Base-by-base conservation (phyloP, 2,797 vertebrate species). In the Microctenopoma stevenorrisi region DNA sequence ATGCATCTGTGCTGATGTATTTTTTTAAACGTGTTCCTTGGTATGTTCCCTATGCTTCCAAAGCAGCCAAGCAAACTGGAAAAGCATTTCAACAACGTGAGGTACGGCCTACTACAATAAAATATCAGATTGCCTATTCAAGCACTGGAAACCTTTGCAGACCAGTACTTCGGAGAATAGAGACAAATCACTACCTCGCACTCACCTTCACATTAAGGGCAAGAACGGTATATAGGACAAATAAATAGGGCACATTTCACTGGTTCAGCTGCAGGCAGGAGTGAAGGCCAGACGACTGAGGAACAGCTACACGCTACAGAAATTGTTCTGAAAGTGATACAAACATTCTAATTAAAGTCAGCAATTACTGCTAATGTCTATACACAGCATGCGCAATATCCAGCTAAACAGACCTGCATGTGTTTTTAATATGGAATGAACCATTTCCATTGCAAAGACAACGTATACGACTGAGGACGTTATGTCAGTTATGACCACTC, bases 341-440 rank as follows among this genome's bases (percentile, higher is more conserved):
- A 43, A 52, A 59, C 47, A 58, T 28, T 37, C 7, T 18, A 56
- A 44, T 25, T 16, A 56, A 50, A 60, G 55, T 37, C 48, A 74
- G 49, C 2, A 16, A 42, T 35, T 15, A 28, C 54, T 70, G 37
- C 42, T 56, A 42, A 59, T 46, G 15, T 64, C 44, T 33, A n/a
- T 46, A 46, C 2, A 1, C 8, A 55, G 4, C 9, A 38, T 3
- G 13, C 0, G 28, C 7, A 11, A 0, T 52, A 16, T 42, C 37
- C 37, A 38, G 37, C 11, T 38, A 38, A 79, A 74, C 73, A 72
- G 55, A 55, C 51, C 48, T 82, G 60, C 71, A 57, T 50, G n/a
- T 40, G 14, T 44, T 67, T 60, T 50, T 10, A 49, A 33, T 10
- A 40, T 48, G 33, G 10, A 59, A n/a, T 37, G 5, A 66, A 61